Base-by-base conservation (phyloP, 2,113 vertebrate species). In the Gallinago undulata region DNA sequence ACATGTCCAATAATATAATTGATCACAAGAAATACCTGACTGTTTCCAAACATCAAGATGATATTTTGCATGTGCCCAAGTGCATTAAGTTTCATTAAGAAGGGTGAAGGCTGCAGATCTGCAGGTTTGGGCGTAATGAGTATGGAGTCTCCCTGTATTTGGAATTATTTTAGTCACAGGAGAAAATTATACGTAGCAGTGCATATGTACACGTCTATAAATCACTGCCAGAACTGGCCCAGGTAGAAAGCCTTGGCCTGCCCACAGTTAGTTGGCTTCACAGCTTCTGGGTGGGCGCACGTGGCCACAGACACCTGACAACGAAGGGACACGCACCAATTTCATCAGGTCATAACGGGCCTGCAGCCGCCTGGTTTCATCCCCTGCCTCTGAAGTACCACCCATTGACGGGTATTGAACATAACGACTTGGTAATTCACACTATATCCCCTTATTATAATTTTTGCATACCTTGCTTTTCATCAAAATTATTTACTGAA, bases 401-500 rank as follows among this genome's bases (percentile, higher is more conserved):
- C 78, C 95, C 96, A 19, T 82, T 47, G 93, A 84, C 59, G 89
- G 70, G 77, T 89, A 91, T 41, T 33, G 73, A 78, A 96, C 89
- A 93, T 41, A 77, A 63, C 51, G 78, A 69, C 83, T 67, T 24
- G 23, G 53, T 67, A 84, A 92, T 85, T 91, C 96, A 91, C 70
- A 33, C n/a, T 59, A 21, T 33, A 86, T 73, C 77, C 86, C 59
- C 76, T 83, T 89, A 81, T 53, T 95, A 33, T 35, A 12, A 43
- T 77, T 95, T 89, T 55, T 93, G 93, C 94, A 80, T 81, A 73
- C 83, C 86, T 79, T 64, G 75, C 94, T 97, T 96, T 97, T 96
- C 95, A 93, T n/a, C 77, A 86, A 50, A 75, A 95, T 87, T 96
- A 94, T 96, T 96, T 97, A 97, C 97, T 82, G 79, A 64, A 93